phyloP scores from a whole-genome alignment of 2,797 vertebrate genomes.

The Sphenopsis melanotis region DNA sequence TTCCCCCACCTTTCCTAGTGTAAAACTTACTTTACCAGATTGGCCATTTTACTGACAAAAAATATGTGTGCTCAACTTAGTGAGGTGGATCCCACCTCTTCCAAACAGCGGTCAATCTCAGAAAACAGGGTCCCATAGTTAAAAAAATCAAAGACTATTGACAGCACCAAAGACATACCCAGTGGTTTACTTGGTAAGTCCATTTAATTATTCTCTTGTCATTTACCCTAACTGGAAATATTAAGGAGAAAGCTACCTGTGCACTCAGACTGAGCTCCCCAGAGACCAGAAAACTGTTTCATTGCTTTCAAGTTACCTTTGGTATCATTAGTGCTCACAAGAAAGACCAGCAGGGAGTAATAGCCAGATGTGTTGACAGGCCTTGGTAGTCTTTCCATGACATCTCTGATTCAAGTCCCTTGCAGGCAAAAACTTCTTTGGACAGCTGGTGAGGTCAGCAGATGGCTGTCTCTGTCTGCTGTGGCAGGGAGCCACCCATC shows the following conservation, averaged over 20 bases:
- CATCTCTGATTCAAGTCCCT: background rate
- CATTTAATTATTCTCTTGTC: background rate
- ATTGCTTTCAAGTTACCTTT: background rate
- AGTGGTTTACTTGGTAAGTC: background rate
- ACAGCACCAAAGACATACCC: background rate
- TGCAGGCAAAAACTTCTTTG: background rate
- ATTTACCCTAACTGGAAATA: background rate
- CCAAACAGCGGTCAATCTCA: background rate
- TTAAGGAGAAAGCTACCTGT: background rate
- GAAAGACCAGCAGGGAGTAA: background rate
- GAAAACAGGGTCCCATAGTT: background rate
- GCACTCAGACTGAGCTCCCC: background rate
- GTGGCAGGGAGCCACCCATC: background rate
- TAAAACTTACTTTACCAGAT: background rate
- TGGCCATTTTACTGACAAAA: background rate
- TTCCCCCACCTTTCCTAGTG: background rate
- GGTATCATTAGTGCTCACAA: background rate
- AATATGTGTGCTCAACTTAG: accelerated
- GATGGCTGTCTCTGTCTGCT: background rate
- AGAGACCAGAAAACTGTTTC: background rate
- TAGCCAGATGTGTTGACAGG: background rate
- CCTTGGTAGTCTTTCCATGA: background rate
- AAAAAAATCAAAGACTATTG: background rate
- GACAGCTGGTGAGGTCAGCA: background rate
- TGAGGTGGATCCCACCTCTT: background rate